Evolutionary conservation across 1,140 invertebrate genomes (phyloP), one percentile per base, ranked within the genome.

Genomic region (Heliconius eleuchia): DNA sequence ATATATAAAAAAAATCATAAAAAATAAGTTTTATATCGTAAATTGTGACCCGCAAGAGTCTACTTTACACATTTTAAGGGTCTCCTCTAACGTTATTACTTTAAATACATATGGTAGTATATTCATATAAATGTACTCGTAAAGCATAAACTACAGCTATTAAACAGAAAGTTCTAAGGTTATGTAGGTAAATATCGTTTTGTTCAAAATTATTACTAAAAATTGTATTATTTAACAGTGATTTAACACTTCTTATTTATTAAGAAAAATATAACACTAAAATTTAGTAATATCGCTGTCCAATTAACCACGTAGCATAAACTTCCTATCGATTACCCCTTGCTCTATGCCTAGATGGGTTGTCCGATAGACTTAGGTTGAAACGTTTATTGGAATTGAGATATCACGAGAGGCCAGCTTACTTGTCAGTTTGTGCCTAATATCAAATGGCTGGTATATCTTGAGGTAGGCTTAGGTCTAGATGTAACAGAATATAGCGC

Each of bases 391-490:
- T 66, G 60, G 60, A 66, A 66, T 66, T 30, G 60, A 66, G 60
- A 66, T 66, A 66, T 66, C 60, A 66, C 60, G 30, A 23, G 23
- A 66, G 23, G 23, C 23, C 23, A 30, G 23, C 60, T 66, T 66
- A 66, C 60, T 66, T 66, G 60, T 66, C 60, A 66, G 60, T 66
- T 66, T 30, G 60, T 66, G 60, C 23, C 60, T 66, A 30, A 27
- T 66, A 66, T 66, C 60, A 66, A 27, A 66, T 66, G 13, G 11
- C 23, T 66, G 55, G 3, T 57, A 23, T 57, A 66, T 30, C 60
- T 66, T 1, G 23, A 66, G 60, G n/a, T 27, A 16, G 13, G 27
- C 60, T 66, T 27, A 66, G 1, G 60, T 27, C n/a, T 13, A 66
- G 60, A 27, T 66, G 60, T 66, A 27, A 66, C 23, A 27, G 60